phyloP scores from a whole-genome alignment of 2,888 invertebrate species.

The Halocaridina rubra region DNA sequence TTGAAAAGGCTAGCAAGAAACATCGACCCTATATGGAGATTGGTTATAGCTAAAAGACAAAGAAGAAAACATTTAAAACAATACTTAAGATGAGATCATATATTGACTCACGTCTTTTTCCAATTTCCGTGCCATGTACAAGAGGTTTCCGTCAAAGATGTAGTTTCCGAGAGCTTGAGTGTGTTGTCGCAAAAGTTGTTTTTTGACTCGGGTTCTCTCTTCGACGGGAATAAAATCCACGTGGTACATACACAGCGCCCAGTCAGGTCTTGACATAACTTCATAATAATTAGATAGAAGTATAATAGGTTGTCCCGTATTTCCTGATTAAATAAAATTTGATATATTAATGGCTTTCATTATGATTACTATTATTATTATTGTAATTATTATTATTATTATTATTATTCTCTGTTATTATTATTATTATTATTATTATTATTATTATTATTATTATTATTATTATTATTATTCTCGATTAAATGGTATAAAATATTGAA shows the following conservation, averaged over 20 bases:
- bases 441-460: not conserved
- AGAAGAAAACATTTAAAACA: too few species aligned
- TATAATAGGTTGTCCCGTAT: constrained; percentile 22
- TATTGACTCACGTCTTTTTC: constrained; percentile 15
- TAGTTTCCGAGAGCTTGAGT: constrained; percentile 66
- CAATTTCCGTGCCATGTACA: constrained; percentile 39
- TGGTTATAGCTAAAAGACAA: not conserved
- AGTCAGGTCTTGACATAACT: constrained; percentile 21
- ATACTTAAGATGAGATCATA: too few species aligned
- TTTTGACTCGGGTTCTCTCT: constrained; percentile 75
- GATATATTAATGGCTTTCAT: too few species aligned
- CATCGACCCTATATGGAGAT: too few species aligned
- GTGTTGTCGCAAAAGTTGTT: constrained; percentile 74
- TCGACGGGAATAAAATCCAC: constrained; percentile 73
- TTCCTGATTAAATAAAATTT: too few species aligned
- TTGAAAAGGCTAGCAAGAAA: too few species aligned
- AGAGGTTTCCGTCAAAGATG: constrained; percentile 60
- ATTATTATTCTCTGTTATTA: too few species aligned
- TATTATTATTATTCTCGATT: too few species aligned
- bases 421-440: not conserved
- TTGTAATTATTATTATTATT: too few species aligned
- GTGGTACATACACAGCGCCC: constrained; percentile 36
- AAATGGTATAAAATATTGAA: not conserved
- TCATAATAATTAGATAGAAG: constrained; percentile 37
- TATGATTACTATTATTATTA: too few species aligned